phyloP scores from a whole-genome alignment of 2,888 invertebrate species.

The Thymelicus acteon region DNA sequence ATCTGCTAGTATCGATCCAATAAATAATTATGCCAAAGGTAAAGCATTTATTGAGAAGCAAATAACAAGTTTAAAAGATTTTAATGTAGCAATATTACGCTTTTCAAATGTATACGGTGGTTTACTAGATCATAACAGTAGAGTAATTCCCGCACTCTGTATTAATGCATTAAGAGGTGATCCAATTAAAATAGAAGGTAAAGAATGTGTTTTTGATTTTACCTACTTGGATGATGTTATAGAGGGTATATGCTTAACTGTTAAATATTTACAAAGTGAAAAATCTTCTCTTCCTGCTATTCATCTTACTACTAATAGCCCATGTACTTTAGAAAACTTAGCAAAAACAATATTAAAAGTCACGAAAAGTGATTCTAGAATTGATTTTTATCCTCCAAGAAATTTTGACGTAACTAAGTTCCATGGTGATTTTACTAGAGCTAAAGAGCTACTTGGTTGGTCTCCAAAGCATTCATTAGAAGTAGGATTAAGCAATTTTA shows the following conservation, averaged over 20 bases:
- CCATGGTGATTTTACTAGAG: not conserved
- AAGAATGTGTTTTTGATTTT: slow-evolving; percentile 1
- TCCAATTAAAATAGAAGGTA: slow-evolving; percentile 1
- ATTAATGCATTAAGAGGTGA: slow-evolving; percentile 1
- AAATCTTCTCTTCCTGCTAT: slow-evolving; percentile 1
- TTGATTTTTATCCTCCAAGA: slow-evolving; percentile 1
- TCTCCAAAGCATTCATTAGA: not conserved
- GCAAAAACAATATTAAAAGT: slow-evolving; percentile 1
- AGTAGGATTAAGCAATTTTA: not conserved
- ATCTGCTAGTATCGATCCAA: slow-evolving; percentile 1
- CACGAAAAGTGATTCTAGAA: not conserved
- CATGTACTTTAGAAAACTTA: slow-evolving; percentile 1
- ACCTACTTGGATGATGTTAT: not conserved
- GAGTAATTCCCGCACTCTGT: slow-evolving; percentile 1
- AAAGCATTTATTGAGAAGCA: not conserved
- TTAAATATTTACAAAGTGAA: not conserved
- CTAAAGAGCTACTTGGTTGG: slow-evolving; percentile 1
- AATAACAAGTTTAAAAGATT: not conserved
- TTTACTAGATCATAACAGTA: slow-evolving; percentile 1
- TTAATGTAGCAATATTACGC: slow-evolving; percentile 1
- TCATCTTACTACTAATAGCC: slow-evolving; percentile 1
- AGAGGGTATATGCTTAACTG: slow-evolving; percentile 1
- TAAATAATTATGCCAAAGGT: slow-evolving; percentile 1
- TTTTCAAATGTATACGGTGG: slow-evolving; percentile 1
- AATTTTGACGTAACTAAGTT: not conserved